Conservation (phyloP, 2,113 vertebrate genomes). For the Dicrurus megarhynchus region DNA sequence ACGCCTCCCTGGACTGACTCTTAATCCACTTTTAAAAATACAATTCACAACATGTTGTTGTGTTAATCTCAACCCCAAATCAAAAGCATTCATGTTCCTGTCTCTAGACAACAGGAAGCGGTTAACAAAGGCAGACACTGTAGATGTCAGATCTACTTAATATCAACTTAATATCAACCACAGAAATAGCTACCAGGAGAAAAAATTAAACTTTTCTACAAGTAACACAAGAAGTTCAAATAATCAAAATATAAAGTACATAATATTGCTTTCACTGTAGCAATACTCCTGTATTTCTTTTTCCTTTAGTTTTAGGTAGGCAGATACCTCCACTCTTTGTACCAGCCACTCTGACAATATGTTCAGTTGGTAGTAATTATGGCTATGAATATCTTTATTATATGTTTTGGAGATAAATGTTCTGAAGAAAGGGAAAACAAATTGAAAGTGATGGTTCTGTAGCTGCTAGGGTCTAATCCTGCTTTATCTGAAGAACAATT, state of each 20-base stretch:
- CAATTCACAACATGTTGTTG: neutral
- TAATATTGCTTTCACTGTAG: neutral
- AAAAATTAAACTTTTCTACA: neutral
- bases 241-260: neutral
- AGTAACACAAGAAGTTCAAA: neutral
- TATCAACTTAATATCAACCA: neutral
- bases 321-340: neutral
- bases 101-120: neutral
- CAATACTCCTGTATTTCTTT: neutral
- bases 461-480: neutral
- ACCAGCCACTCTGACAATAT: neutral
- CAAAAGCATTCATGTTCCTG: neutral
- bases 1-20: neutral
- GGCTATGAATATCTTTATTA: neutral
- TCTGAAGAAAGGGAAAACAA: neutral
- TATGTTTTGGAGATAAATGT: neutral
- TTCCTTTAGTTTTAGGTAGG: neutral
- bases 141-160: neutral
- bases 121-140: neutral
- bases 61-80: neutral
- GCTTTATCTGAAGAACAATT: neutral
- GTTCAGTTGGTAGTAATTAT: neutral
- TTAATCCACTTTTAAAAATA: slow-evolving; percentile 27
- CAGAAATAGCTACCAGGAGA: neutral
- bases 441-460: neutral